phyloP scores from a whole-genome alignment of 2,888 invertebrate genomes.

The Lamproptera curius region DNA sequence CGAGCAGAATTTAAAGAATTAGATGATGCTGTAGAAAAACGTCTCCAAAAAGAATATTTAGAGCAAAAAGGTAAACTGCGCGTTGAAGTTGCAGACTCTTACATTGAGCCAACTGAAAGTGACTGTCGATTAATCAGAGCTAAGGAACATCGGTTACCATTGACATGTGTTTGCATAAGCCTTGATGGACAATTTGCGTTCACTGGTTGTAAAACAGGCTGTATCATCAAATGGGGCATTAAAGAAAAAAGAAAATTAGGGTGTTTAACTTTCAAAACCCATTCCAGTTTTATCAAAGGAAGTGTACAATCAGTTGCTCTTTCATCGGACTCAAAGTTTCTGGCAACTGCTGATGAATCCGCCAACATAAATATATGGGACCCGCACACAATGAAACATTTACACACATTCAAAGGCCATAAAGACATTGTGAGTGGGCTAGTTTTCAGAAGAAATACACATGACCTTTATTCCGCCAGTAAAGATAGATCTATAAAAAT shows the following conservation, averaged over 20 bases:
- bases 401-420: slow-evolving; percentile 90
- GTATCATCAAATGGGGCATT: slow-evolving; percentile 91
- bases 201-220: slow-evolving; percentile 93
- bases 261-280: slow-evolving; percentile 68
- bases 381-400: slow-evolving; percentile 83
- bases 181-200: slow-evolving; percentile 84
- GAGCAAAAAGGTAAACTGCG: slow-evolving; percentile 91
- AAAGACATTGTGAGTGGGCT: slow-evolving; percentile 85
- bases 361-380: slow-evolving; percentile 91
- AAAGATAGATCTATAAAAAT: slow-evolving; percentile 91
- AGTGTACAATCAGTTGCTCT: slow-evolving; percentile 83
- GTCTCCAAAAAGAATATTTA: slow-evolving; percentile 90
- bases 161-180: slow-evolving; percentile 90
- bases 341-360: slow-evolving; percentile 78
- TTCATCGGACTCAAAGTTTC: slow-evolving; percentile 88
- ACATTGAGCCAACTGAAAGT: slow-evolving; percentile 43
- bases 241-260: slow-evolving; percentile 80
- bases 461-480: slow-evolving; percentile 89
- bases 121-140: slow-evolving; percentile 80
- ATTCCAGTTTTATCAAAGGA: slow-evolving; percentile 59
- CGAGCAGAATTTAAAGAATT: slow-evolving; percentile 81
- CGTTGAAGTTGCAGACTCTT: slow-evolving; percentile 83
- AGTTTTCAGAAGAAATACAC: slow-evolving; percentile 90
- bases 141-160: slow-evolving; percentile 86
- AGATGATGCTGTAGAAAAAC: slow-evolving; percentile 83